Evolutionary conservation across 2,888 invertebrate species (phyloP).

Genomic region (Limnephilus auricula): DNA sequence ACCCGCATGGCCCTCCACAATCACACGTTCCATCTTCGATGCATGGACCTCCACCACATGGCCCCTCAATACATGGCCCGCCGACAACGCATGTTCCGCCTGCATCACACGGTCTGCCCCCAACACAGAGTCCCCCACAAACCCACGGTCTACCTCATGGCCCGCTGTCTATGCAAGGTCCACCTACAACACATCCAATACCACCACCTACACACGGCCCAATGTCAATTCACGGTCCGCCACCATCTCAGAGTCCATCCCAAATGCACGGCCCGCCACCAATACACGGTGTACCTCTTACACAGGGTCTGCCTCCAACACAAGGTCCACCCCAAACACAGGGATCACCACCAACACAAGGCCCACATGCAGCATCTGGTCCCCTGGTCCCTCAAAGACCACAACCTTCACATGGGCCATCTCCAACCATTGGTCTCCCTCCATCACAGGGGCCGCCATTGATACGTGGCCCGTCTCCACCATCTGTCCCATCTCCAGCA

Average conservation of each 20-base stretch:
- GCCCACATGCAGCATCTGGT: neutral
- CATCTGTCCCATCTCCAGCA: constrained; percentile 24
- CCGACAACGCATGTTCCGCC: constrained; percentile 4
- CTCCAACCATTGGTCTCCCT: neutral
- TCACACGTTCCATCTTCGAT: neutral
- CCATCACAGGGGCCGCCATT: neutral
- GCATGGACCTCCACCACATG: constrained; percentile 63
- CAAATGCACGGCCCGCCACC: neutral
- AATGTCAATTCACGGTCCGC: neutral
- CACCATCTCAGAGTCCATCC: neutral
- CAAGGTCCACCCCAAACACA: neutral
- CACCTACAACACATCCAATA: neutral
- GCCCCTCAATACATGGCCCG: constrained; percentile 18
- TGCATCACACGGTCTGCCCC: neutral
- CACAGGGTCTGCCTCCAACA: neutral
- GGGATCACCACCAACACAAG: too few relatives aligned
- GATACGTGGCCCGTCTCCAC: neutral
- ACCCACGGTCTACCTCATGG: constrained; percentile 15
- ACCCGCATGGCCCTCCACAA: constrained; percentile 2
- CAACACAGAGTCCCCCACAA: neutral
- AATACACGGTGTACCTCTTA: neutral
- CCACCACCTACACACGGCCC: constrained; percentile 2
- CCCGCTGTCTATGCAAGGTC: neutral
- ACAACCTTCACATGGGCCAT: constrained; percentile 22
- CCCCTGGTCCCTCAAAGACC: neutral